Conservation (phyloP, 2,797 vertebrate genomes). For the Scomberomorus guttatus region DNA sequence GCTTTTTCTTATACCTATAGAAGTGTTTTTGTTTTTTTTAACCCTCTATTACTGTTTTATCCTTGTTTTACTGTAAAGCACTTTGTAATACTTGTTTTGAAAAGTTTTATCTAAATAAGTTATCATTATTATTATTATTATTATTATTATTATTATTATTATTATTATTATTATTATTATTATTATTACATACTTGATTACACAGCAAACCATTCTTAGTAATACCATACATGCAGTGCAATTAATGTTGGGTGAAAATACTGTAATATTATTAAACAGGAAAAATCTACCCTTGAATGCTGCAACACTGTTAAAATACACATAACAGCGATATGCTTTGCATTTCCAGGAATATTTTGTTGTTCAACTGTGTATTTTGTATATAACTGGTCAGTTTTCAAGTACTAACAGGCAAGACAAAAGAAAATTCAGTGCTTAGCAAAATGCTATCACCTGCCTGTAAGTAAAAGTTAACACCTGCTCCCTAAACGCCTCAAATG, state of each 20-base stretch:
- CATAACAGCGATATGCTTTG: not conserved
- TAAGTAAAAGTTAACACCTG: no score
- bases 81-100: not conserved
- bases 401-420: not conserved
- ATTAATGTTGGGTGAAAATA: slow-evolving; percentile 17
- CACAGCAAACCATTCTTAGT: not conserved
- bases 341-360: not conserved
- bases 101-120: not conserved
- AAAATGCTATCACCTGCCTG: not conserved
- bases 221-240: not conserved
- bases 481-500: no score
- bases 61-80: no score
- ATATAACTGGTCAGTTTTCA: not conserved
- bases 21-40: no score
- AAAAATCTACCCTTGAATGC: not conserved
- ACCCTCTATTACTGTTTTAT: no score
- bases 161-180: no score
- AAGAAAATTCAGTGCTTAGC: not conserved
- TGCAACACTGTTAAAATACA: not conserved
- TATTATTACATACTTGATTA: not conserved
- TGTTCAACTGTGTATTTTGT: not conserved
- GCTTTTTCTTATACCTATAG: no score
- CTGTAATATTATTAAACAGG: not conserved
- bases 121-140: no score
- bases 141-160: no score